Percentiles rank a stretch among this genome's conserved stretches.
Evolutionary conservation across 1,140 invertebrate genomes (phyloP).

Genomic region (Caenorhabditis elegans): WBcel235 BX284605.5:13275501-13276000

Average conservation of each 20-base stretch:
- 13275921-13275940: slow-evolving; percentile 36
- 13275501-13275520: no score
- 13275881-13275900: neutral
- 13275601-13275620: slow-evolving; percentile 23
- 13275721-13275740: no score
- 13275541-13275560: neutral
- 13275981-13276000: slow-evolving; percentile 34
- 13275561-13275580: neutral
- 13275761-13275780: no score
- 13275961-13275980: slow-evolving; percentile 28
- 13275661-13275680: neutral
- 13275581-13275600: slow-evolving; percentile 26
- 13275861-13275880: no score
- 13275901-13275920: slow-evolving; percentile 26
- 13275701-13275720: neutral
- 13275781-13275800: no score
- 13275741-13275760: neutral
- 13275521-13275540: no score
- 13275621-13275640: neutral
- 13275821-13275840: no score
- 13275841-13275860: no score
- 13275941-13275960: slow-evolving; percentile 27
- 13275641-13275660: slow-evolving; percentile 25
- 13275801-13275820: no score
- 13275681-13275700: slow-evolving; percentile 25